These are phyloP conservation scores for Channa maculata DNA, from an alignment of 2,113 vertebrate genomes.

Conservation along the genomic window DNA sequence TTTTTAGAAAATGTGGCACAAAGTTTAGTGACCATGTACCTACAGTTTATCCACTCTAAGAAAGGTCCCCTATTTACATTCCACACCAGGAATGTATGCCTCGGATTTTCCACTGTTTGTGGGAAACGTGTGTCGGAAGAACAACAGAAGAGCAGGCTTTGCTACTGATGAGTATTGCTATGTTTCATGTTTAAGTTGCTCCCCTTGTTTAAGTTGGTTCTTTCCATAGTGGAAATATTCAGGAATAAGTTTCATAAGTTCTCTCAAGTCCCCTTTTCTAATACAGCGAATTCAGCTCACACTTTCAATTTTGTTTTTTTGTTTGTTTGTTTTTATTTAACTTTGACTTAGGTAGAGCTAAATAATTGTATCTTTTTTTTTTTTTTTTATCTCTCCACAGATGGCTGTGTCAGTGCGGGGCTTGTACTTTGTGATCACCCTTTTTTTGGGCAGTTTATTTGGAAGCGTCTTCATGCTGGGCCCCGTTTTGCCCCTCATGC, in stretches of 20 bases:
- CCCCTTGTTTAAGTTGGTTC: conserved; percentile 13
- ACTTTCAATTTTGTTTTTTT: not conserved
- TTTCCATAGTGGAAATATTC: conserved; percentile 34
- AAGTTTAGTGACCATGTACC: conserved; percentile 21
- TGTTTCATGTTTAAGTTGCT: conserved; percentile 40
- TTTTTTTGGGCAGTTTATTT: conserved; percentile 95
- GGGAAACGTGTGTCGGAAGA: conserved; percentile 62
- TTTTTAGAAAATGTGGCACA: not conserved
- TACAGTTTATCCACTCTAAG: conserved; percentile 46
- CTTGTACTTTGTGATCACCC: conserved; percentile 89
- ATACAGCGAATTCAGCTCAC: not conserved
- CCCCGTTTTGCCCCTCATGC: conserved; percentile 93
- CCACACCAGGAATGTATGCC: conserved; percentile 62
- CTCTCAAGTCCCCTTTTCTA: not conserved
- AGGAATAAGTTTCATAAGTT: conserved; percentile 18
- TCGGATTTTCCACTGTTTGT: conserved; percentile 76
- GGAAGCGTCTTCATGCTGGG: conserved; percentile 96
- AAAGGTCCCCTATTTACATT: conserved; percentile 77
- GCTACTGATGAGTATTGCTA: conserved; percentile 50
- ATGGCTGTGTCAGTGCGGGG: conserved; percentile 93
- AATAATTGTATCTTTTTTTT: too few relatives aligned
- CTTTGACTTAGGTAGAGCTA: not conserved
- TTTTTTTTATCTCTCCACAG: conserved; percentile 73
- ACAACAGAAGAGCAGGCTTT: conserved; percentile 40
- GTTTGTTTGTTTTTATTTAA: not conserved